Evolutionary conservation across 1,140 invertebrate genomes (phyloP), one percentile per base, ranked within the genome.

Genomic region (Lycorma delicatula): DNA sequence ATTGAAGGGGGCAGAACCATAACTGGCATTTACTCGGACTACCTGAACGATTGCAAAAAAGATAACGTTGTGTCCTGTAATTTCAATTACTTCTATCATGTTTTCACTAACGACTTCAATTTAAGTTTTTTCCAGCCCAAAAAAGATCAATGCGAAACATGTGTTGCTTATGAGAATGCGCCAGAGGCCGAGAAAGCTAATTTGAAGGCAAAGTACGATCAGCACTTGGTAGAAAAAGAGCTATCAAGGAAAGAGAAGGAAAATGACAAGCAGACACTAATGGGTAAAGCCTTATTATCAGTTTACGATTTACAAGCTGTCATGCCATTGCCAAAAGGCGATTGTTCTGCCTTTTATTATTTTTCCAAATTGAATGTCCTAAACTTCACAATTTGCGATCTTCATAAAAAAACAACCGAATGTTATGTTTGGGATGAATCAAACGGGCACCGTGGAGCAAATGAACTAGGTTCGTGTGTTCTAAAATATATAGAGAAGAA

Each of bases 401-500:
- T 67, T 5, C 38, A 62, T 59, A 41, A 36, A 12, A 47, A 26
- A 23, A 25, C 29, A 29, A 66, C 62, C 5, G 54, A 62, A 48
- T 75, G 72, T 57, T 74, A 69, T 60, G 63, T 74, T 25, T 78
- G 74, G 73, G 63, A 72, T 64, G 75, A 78, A 64, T 62, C 59
- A 2, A 58, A 70, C 36, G 75, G 62, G 18, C 68, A 70, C 29
- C 64, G 72, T 47, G 71, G 69, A 4, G 66, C 70, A 16, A 72
- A 70, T 49, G 71, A 73, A 65, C 74, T 76, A 57, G 69, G 68
- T 13, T 63, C 66, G 1, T 72, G 70, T 50, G 27, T 76, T 54
- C 64, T 58, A 11, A 51, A 67, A 60, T 70, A 61, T 64, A 44
- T 16, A 44, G 41, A 41, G 34, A 23, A 50, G 25, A 52, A 46